Base-by-base conservation (phyloP, 2,797 vertebrate species). In the Serranus cabrilla region DNA sequence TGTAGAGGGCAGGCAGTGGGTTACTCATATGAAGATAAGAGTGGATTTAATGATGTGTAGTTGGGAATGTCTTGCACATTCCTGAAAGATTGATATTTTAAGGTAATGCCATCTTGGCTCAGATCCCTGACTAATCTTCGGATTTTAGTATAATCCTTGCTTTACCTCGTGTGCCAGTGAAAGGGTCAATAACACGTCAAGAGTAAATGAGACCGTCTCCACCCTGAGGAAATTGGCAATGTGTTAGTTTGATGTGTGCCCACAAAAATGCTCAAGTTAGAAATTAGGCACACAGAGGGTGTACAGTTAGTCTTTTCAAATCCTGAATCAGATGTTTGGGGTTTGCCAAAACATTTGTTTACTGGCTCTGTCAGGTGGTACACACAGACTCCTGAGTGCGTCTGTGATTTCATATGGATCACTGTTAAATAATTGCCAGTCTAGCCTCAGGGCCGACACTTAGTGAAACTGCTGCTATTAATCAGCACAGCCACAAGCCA, bases 1-100 rank as follows among this genome's bases (percentile, higher is more conserved):
- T 78, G 77, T 18, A 76, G 80, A 75, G 56, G 71, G 58, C 60
- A 77, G 43, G 31, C 52, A 50, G 43, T 55, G 23, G 42, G 71
- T 54, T n/a, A 76, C 59, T 69, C 54, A 85, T 62, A 82, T 74
- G 43, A 76, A 74, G 65, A 74, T 61, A 68, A 71, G 69, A 64
- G 65, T 55, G 51, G 62, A 34, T 88, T 84, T 86, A 79, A 87
- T 84, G 42, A 62, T 45, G 39, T 54, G 40, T 46, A 46, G 84
- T 80, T 77, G 56, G 61, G 57, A 79, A 81, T 64, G 63, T 82
- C 50, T 78, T 69, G 34, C 25, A 63, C 70, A 87, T 83, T 90
- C 69, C 57, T 72, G 39, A 78, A 69, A 78, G 78, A 83, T 76
- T 87, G 69, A 74, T 87, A 70, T 80, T 89, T 64, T 71, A 71